These are phyloP conservation scores for Pollachius pollachius DNA, from an alignment of 2,113 vertebrate species.

Conservation along the genomic window DNA sequence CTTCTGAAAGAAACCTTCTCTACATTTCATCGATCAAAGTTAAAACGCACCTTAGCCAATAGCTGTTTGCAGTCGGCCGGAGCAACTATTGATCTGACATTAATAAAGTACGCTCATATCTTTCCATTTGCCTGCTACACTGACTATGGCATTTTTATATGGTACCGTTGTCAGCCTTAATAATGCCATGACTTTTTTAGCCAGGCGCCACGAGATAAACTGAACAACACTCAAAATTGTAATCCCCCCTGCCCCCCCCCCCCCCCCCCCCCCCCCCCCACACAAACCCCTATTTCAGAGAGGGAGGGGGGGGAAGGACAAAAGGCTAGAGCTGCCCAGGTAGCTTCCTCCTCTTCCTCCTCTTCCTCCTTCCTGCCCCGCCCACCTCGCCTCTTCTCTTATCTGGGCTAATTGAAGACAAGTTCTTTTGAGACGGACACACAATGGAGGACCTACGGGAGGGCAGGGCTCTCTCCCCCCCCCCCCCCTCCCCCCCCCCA, in stretches of 20 bases:
- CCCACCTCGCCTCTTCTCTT: constrained; percentile 59
- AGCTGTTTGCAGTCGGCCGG: too few relatives aligned
- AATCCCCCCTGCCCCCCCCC: constrained; percentile 14
- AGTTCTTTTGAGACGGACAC: constrained; percentile 63
- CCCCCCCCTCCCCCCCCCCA: constrained; percentile 41
- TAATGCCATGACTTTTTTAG: constrained; percentile 16
- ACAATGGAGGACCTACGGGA: constrained; percentile 68
- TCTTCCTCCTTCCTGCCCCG: constrained; percentile 31
- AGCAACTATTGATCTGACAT: too few relatives aligned
- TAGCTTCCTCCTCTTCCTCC: constrained; percentile 28
- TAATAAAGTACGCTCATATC: too few relatives aligned
- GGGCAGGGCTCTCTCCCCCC: constrained; percentile 67
- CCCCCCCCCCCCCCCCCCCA: constrained; percentile 8
- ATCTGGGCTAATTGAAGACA: constrained; percentile 77
- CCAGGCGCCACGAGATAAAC: constrained; percentile 40
- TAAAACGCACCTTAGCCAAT: too few relatives aligned
- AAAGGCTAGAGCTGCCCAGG: constrained; percentile 61
- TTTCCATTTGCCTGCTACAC: neutral
- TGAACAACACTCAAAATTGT: constrained; percentile 40
- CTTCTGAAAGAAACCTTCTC: too few relatives aligned
- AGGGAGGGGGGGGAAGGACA: constrained; percentile 42
- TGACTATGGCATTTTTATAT: neutral
- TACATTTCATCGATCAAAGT: too few relatives aligned
- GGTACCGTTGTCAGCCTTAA: constrained; percentile 33
- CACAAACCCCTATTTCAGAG: neutral